Evolutionary conservation across 2,797 vertebrate species (phyloP), one percentile per base, ranked within the genome.

Genomic region (Danio aesculapii): DNA sequence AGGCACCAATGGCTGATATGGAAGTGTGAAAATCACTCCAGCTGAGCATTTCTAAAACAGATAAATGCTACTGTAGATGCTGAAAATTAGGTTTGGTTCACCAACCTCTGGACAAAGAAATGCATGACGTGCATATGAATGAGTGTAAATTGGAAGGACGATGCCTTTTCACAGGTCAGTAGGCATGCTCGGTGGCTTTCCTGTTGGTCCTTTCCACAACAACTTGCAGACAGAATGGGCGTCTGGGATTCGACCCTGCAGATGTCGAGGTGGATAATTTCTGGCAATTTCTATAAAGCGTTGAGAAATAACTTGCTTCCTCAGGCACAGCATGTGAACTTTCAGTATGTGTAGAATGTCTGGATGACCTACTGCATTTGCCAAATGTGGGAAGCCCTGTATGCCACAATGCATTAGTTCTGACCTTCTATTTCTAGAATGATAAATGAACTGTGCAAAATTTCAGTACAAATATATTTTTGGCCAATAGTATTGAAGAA

Each of bases 171-270:
- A 0, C 44, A 39, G 14, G 71, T 16, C 41, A 66, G n/a, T 59
- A 21, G 19, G 6, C 58, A 47, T 30, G 5, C 12, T 59, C 49
- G 52, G 14, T 61, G 19, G 44, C 14, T 74, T 43, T 85, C 78
- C 77, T 76, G 39, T 82, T 85, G 71, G 85, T 43, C 6, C 85
- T 85, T 88, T 80, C 85, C 73, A 68, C 83, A 84, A 49, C 75
- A 84, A 83, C 53, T 81, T 13, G 1, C 46, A 47, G 16, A 57
- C 6, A 21, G n/a, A 53, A 87, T 85, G 10, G 85, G 77, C 67
- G 82, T 86, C 86, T 67, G 47, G 88, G 87, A 93, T 92, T 90
- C 91, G 79, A 75, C 85, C 77, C 70, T 17, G 83, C 89, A 90
- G 90, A 89, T 88, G 85, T 75, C 46, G 76, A 90, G 88, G 88